Evolutionary conservation across 2,888 invertebrate species (phyloP).

Genomic region (Allolobophora icterica): DNA sequence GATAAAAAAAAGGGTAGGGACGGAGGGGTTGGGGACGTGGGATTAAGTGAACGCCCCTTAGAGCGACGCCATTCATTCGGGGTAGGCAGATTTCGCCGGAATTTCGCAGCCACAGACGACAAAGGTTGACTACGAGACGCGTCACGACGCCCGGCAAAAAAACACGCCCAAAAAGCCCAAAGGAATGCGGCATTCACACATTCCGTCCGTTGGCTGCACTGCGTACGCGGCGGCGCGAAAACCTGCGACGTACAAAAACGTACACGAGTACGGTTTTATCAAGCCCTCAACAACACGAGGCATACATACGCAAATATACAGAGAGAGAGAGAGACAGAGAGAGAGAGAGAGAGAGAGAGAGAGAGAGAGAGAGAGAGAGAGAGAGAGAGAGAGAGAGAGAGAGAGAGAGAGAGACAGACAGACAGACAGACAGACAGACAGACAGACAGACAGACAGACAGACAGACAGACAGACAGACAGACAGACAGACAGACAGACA

Average conservation of each 20-base stretch:
- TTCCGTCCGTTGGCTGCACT: neutral
- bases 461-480: no score
- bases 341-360: no score
- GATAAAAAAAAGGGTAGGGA: neutral
- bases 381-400: no score
- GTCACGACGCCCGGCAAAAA: neutral
- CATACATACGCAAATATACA: neutral
- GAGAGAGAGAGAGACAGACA: no score
- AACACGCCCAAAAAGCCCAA: conserved; percentile 14
- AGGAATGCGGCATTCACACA: conserved; percentile 11
- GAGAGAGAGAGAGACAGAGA: no score
- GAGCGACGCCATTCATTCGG: conserved; percentile 17
- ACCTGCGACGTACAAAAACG: neutral
- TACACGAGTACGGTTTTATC: neutral
- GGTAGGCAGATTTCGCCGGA: neutral
- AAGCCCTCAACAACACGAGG: neutral
- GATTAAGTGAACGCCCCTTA: conserved; percentile 11
- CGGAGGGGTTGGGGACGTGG: neutral
- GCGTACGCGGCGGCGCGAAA: neutral
- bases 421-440: no score
- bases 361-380: no score
- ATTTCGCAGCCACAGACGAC: neutral
- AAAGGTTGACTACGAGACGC: neutral
- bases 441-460: no score
- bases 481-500: neutral